A percentile compares a stretch with the other conserved stretches of the same genome.
These are phyloP conservation scores for Pleuronectes platessa DNA, from an alignment of 2,113 vertebrate genomes.

Conservation along the genomic window DNA sequence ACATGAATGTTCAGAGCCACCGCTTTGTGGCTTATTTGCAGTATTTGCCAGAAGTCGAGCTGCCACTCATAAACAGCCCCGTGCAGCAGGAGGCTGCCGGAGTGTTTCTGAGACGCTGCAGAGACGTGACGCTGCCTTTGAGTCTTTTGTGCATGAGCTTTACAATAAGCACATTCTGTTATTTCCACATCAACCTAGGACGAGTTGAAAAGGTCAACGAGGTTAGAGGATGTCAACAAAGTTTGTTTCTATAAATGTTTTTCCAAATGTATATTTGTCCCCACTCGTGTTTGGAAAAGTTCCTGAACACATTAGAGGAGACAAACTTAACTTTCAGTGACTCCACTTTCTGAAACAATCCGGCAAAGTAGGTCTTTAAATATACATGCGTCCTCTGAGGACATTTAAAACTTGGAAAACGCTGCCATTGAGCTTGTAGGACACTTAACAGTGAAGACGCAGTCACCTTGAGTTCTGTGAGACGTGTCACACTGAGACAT, in stretches of 20 bases:
- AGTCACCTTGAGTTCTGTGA: constrained; percentile 1
- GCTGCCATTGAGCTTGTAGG: background rate
- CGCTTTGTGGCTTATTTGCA: constrained; percentile 23
- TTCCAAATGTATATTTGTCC: background rate
- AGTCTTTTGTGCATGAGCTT: background rate
- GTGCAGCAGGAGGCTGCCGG: constrained; percentile 17
- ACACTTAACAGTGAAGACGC: background rate
- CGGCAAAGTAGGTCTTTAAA: constrained; percentile 9
- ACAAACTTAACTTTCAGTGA: background rate
- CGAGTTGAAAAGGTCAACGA: background rate
- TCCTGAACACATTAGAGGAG: background rate
- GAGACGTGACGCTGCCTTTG: background rate
- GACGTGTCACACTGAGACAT: background rate
- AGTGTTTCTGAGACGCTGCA: constrained; percentile 13
- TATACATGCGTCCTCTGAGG: background rate
- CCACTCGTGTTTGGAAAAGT: background rate
- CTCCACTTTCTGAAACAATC: background rate
- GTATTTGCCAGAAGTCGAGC: constrained; percentile 20
- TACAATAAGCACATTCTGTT: constrained; percentile 12
- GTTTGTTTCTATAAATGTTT: background rate
- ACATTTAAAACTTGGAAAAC: background rate
- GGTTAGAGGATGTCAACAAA: background rate
- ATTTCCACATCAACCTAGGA: background rate
- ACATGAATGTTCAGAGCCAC: too few species aligned
- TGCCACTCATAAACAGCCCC: constrained; percentile 26